Evolutionary conservation across 2,797 vertebrate genomes (phyloP), one percentile per base, ranked within the genome.

Genomic region (Parambassis ranga): DNA sequence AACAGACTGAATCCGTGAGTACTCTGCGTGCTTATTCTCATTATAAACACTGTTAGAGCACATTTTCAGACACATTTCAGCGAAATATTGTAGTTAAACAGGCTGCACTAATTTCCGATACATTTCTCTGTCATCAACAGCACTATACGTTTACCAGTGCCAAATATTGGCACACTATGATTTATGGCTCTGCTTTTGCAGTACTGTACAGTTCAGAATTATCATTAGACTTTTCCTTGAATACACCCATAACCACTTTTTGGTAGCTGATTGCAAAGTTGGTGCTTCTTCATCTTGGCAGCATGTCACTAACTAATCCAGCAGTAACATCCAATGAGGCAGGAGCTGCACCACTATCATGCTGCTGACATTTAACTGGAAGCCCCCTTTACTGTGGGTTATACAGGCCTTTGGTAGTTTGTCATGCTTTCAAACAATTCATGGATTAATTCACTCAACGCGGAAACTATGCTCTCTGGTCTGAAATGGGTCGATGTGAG

Each of bases 401-500:
- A 1, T n/a, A 19, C 9, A 42, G 68, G 59, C 51, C 49, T 61
- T 19, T 72, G 47, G 63, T 78, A 74, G 72, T 84, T 85, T 86
- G 68, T 82, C 82, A 73, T 66, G 61, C 79, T 81, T 76, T 61
- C 75, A 58, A 87, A 79, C 71, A 66, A 77, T 72, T 79, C 81
- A 37, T 61, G 42, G 71, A 79, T 74, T 82, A 65, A 84, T 83
- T 71, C 74, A 64, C 66, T 79, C 65, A 81, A 59, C 64, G 18
- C 52, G 38, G 61, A 77, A 75, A 61, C 62, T 59, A 27, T 77
- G 57, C 55, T 60, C 47, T 39, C 33, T 59, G 77, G 50, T 75
- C 51, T 62, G 71, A 52, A 58, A 65, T 76, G 75, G 85, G 74
- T 88, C 84, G 78, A 85, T 89, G 73, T 66, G 73, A 68, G 66